Evolutionary conservation across 2,888 invertebrate species (phyloP), one percentile per base, ranked within the genome.

Genomic region (Acleris holmiana): DNA sequence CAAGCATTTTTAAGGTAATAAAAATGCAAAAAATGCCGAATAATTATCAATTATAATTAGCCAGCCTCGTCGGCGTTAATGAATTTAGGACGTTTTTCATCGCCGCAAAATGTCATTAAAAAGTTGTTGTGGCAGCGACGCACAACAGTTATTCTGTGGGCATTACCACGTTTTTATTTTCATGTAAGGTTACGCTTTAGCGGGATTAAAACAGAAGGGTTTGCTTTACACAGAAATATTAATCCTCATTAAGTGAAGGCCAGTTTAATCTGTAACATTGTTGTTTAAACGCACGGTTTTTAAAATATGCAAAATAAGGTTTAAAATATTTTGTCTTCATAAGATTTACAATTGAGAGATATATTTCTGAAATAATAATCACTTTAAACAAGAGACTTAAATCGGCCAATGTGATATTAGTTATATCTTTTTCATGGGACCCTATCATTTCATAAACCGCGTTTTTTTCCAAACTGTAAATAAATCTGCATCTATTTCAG

Each of bases 11-110:
- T 23, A 50, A 55, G 65, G 59, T 65, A 65, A 65, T 65, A 55
- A 65, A 65, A 60, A 65, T 65, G 64, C 54, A 55, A 59, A 65
- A 65, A 65, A 65, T 65, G 44, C 60, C 65, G 65, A 59, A 46
- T 47, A 56, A 65, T 65, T 65, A 65, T 65, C 65, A 65, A 65
- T 65, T 65, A 65, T 65, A 65, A 65, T 65, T 65, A 65, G 59
- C 64, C 53, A 13, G 63, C 53, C 60, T 54, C 64, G 61, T 48
- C 40, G 41, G 65, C 65, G 65, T 55, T 59, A 65, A 65, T 65
- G 44, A 65, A 55, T 65, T 65, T 65, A 60, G 55, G 59, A 29
- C 60, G 53, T 47, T 59, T 59, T 44, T 18, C 13, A 18, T 57
- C 46, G 46, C 35, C 57, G 53, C 53, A 46, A 59, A 59, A 64